Evolutionary conservation across 2,113 vertebrate genomes (phyloP), one percentile per base, ranked within the genome.

Genomic region (Dasyprocta punctata): DNA sequence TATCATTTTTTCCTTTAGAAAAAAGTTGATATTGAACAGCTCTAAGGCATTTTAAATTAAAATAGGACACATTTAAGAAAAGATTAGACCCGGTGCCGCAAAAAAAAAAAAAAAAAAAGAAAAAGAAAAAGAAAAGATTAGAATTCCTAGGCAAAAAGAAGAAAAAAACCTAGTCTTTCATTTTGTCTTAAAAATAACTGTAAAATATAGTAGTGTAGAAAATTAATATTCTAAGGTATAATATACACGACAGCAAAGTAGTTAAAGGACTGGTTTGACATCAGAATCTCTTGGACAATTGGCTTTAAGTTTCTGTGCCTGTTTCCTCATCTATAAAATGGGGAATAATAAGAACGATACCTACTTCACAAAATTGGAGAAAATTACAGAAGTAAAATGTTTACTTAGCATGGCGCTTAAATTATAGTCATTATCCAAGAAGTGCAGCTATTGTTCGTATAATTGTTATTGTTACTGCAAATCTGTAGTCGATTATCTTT

Each of bases 131-230:
- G 58, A 26, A 90, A 75, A 87, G 7, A 1, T 91, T 24, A 90
- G 86, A 95, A 77, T 61, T 71, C 24, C 52, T 94, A 73, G 61
- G 52, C 20, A 88, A 88, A 94, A 86, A 61, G 78, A n/a, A 80
- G 28, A 30, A 73, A n/a, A 17, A 30, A 0, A 7, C 28, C 30
- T 5, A 47, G 38, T 10, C 67, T 88, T 56, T 88, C 56, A 75
- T 81, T 81, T 8, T 38, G 61, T 69, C 52, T 89, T 89, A 94
- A 96, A 96, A 86, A 86, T 95, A 88, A 89, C 69, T 24, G 49
- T 86, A 61, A 95, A 94, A 81, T 93, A 86, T 3, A 49, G 6
- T 77, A 44, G 6, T 92, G 6, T 84, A 61, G 26, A 91, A 96
- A 97, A 89, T 38, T 83, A 83, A 38, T 60, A 82, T 38, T 63